Base-by-base conservation (phyloP, 2,888 invertebrate genomes). In the Hoplodrina blanda region DNA sequence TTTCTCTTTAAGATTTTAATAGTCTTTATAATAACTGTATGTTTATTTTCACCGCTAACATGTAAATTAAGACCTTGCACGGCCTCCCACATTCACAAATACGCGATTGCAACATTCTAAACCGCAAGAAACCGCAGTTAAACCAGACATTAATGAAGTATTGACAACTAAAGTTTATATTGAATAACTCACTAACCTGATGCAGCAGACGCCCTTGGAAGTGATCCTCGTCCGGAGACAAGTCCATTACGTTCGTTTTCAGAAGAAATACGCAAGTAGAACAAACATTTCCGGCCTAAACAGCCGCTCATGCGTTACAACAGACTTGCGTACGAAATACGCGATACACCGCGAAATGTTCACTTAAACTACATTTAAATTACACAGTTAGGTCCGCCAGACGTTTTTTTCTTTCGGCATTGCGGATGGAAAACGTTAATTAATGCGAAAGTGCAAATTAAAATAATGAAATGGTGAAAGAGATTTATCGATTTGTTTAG, bases 151-250 rank as follows among this genome's bases (percentile, higher is more conserved):
- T 44, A 50, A 30, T 1, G 33, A 63, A 52, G 46, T 37, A 54
- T n/a, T n/a, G n/a, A 57, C 30, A 10, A 57, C 20, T 56, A 4
- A 37, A 62, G 10, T 69, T 78, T 81, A 66, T 37, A 65, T 17
- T 6, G 11, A 11, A 56, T 55, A 64, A 65, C 61, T 59, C 11
- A 56, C 68, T 65, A 91, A 97, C 97, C 96, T 98, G 98, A 85
- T 98, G 98, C 69, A 98, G 92, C 61, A 98, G 93, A 62, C 98
- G 97, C 7, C 98, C 98, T 76, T 97, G 97, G 90, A 98, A 98
- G 90, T 98, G 97, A 87, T 98, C 98, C 85, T 98, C 98, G 85
- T 98, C 97, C n/a, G 97, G 97, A n/a, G 97, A 97, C 69, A 97
- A 96, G 92, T 97, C 97, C 95, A 97, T 96, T 89, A 81, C 81